Percentiles rank a stretch among this genome's conserved stretches.
These are phyloP conservation scores for Xylota segnis DNA, from an alignment of 2,888 invertebrate genomes.

Conservation along the genomic window DNA sequence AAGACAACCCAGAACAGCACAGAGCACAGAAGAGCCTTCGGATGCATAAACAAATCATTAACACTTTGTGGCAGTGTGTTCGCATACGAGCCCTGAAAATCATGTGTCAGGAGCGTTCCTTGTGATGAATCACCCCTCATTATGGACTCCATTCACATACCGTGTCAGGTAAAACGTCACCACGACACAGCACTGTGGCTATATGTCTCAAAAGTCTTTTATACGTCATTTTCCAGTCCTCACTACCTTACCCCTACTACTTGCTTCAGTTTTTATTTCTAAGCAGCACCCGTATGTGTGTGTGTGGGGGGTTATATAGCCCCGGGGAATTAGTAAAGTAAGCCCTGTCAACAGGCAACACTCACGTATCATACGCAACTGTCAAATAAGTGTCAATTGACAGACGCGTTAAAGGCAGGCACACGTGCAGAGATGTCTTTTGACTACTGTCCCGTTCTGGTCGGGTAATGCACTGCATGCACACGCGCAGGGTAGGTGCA, in stretches of 20 bases:
- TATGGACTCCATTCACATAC: constrained; percentile 47
- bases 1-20: neutral
- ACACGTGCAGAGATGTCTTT: constrained; percentile 50
- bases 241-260: neutral
- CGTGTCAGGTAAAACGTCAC: constrained; percentile 46
- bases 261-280: constrained; percentile 15
- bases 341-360: constrained; percentile 62
- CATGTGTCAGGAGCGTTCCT: constrained; percentile 13
- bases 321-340: constrained; percentile 27
- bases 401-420: constrained; percentile 52
- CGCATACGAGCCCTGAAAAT: constrained; percentile 20
- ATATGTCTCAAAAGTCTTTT: constrained; percentile 9
- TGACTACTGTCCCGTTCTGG: neutral
- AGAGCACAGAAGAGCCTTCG: constrained; percentile 1
- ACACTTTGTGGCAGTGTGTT: constrained; percentile 15
- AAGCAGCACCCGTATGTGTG: constrained; percentile 5
- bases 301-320: neutral
- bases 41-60: constrained; percentile 58
- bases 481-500: constrained; percentile 28
- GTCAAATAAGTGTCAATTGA: constrained; percentile 75
- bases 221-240: neutral
- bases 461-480: constrained; percentile 8
- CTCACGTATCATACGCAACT: constrained; percentile 68
- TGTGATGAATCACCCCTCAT: constrained; percentile 61
- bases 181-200: constrained; percentile 10